Evolutionary conservation across 2,888 invertebrate genomes (phyloP).

Genomic region (Lithosia quadra): DNA sequence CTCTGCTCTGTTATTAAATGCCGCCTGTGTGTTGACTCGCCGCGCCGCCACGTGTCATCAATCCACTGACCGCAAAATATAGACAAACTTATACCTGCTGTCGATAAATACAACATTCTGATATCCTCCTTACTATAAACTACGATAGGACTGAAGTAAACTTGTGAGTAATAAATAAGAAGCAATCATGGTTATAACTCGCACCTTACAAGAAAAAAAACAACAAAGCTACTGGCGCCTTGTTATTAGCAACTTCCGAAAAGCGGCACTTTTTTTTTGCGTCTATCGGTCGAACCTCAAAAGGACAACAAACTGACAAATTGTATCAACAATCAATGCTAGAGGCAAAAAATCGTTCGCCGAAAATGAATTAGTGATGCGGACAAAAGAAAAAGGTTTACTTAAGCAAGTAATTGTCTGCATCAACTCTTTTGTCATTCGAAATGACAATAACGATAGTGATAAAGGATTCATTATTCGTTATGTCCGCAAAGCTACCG

Average conservation of each 20-base stretch:
- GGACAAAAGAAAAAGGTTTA: conserved; percentile 68
- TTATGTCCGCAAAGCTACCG: conserved; percentile 54
- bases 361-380: conserved; percentile 61
- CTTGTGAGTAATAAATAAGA: conserved; percentile 30
- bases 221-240: conserved; percentile 82
- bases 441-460: conserved; percentile 51
- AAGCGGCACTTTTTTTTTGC: conserved; percentile 71
- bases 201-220: conserved; percentile 67
- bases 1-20: conserved; percentile 68
- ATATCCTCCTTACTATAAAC: conserved; percentile 43
- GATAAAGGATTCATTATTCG: conserved; percentile 51
- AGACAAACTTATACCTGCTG: conserved; percentile 47
- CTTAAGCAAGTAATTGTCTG: conserved; percentile 63
- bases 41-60: conserved; percentile 71
- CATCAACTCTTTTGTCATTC: conserved; percentile 59
- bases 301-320: conserved; percentile 84
- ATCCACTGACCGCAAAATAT: conserved; percentile 63
- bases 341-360: conserved; percentile 59
- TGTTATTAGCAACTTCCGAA: conserved; percentile 85
- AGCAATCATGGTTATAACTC: conserved; percentile 63
- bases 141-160: conserved; percentile 36
- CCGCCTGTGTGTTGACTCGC: conserved; percentile 58
- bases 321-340: conserved; percentile 78
- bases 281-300: conserved; percentile 74
- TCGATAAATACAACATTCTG: conserved; percentile 27